Evolutionary conservation across 2,797 vertebrate species (phyloP).

Genomic region (Pseudopleuronectes americanus): DNA sequence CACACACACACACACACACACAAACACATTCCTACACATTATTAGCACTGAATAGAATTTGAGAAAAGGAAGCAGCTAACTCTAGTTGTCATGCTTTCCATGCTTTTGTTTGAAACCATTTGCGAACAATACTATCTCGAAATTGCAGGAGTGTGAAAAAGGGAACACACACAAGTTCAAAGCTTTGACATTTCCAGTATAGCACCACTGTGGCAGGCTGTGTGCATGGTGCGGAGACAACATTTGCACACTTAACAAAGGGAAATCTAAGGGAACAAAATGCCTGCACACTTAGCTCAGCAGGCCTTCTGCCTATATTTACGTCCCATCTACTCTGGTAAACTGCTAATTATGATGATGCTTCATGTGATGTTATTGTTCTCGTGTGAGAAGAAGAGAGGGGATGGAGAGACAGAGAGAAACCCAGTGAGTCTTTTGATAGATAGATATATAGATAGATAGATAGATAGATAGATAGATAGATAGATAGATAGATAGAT

Average conservation of each 20-base stretch:
- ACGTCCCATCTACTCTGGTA: constrained; percentile 41
- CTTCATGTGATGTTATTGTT: constrained; percentile 53
- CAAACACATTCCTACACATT: background rate
- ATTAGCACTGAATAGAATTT: background rate
- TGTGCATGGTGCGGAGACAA: constrained; percentile 24
- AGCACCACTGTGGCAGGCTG: background rate
- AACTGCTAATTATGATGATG: constrained; percentile 62
- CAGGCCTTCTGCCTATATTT: constrained; percentile 48
- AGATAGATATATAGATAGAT: too few relatives aligned
- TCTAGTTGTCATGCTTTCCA: too few relatives aligned
- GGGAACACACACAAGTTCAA: constrained; percentile 14
- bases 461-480: background rate
- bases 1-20: background rate
- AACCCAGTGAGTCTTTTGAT: background rate
- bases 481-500: constrained; percentile 18
- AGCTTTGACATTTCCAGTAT: constrained; percentile 8
- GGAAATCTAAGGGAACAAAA: constrained; percentile 17
- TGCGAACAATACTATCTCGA: background rate
- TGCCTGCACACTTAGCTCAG: constrained; percentile 35
- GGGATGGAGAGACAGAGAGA: background rate
- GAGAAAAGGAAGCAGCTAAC: background rate
- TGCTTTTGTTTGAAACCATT: constrained; percentile 12
- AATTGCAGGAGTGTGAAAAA: background rate
- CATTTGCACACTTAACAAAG: constrained; percentile 54
- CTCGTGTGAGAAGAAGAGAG: constrained; percentile 12